Evolutionary conservation across 2,113 vertebrate genomes (phyloP).

Genomic region (Entosphenus tridentatus): DNA sequence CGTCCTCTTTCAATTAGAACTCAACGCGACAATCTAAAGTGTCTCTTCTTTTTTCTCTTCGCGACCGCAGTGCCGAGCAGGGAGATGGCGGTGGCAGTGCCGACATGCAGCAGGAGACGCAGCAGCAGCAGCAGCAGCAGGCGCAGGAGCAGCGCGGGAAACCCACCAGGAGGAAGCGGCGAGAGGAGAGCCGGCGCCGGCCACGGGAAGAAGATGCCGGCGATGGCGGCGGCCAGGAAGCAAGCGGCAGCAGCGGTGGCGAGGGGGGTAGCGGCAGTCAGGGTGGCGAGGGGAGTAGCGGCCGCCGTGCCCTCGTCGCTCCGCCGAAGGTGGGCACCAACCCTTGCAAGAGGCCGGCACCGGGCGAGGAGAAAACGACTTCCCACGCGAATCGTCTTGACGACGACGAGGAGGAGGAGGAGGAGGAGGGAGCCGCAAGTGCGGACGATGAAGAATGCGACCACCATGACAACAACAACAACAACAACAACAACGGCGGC

Average conservation of each 20-base stretch:
- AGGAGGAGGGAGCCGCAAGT: slow-evolving; percentile 16
- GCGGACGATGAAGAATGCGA: not conserved
- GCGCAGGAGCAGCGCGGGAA: slow-evolving; percentile 20
- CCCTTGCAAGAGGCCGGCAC: slow-evolving; percentile 12
- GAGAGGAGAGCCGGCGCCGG: not conserved
- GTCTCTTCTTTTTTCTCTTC: too few relatives aligned
- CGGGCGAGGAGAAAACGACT: too few relatives aligned
- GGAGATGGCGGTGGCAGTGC: not conserved
- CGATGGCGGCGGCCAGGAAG: not conserved
- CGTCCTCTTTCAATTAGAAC: too few relatives aligned
- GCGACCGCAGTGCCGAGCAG: not conserved
- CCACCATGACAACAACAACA: too few relatives aligned
- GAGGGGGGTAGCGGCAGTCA: too few relatives aligned
- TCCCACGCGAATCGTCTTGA: too few relatives aligned
- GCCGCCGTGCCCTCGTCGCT: too few relatives aligned
- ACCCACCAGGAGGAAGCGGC: not conserved
- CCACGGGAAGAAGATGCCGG: slow-evolving; percentile 13
- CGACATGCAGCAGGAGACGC: not conserved
- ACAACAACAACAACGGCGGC: too few relatives aligned
- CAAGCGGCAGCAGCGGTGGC: too few relatives aligned
- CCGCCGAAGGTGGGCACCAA: not conserved
- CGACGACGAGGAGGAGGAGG: slow-evolving; percentile 15
- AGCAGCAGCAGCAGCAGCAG: slow-evolving; percentile 12
- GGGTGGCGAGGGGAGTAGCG: too few relatives aligned
- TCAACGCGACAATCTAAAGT: too few relatives aligned